A percentile compares a stretch with the other conserved stretches of the same genome.
These are phyloP conservation scores for Adoxophyes honmai DNA, from an alignment of 1,140 invertebrate species.

Conservation along the genomic window DNA sequence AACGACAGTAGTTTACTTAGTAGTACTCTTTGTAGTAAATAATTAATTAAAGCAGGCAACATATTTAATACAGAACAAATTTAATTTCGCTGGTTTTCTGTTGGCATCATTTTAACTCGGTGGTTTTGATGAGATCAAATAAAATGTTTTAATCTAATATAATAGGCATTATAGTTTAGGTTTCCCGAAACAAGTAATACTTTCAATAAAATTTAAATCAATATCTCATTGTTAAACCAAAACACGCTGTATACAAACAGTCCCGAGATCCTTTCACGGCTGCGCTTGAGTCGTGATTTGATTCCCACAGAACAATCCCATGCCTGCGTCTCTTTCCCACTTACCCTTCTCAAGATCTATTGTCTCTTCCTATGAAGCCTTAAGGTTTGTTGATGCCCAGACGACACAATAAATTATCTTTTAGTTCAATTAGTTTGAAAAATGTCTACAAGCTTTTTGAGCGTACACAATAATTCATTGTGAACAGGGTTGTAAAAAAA, in stretches of 20 bases:
- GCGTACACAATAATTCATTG: conserved; percentile 4
- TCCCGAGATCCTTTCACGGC: conserved; percentile 53
- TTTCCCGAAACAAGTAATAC: no score
- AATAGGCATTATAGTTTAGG: background rate
- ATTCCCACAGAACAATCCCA: conserved; percentile 58
- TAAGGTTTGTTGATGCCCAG: conserved; percentile 19
- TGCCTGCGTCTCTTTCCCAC: conserved; percentile 27
- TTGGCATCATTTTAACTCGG: no score
- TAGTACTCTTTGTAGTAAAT: no score
- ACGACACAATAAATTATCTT: conserved; percentile 34
- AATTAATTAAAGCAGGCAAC: no score
- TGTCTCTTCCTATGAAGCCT: conserved; percentile 21
- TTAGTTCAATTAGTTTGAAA: conserved; percentile 29
- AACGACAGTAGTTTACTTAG: no score
- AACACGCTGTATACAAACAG: conserved; percentile 40
- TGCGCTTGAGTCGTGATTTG: conserved; percentile 71
- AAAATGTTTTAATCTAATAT: background rate
- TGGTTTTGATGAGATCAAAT: no score
- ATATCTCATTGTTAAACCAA: background rate
- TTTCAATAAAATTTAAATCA: no score
- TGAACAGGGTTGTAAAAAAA: conserved; percentile 1
- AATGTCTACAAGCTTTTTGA: conserved; percentile 21
- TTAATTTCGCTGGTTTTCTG: no score
- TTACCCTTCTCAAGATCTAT: background rate
- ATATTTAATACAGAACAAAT: no score